Evolutionary conservation across 2,888 invertebrate species (phyloP).

Genomic region (Synanthedon andrenaeformis): DNA sequence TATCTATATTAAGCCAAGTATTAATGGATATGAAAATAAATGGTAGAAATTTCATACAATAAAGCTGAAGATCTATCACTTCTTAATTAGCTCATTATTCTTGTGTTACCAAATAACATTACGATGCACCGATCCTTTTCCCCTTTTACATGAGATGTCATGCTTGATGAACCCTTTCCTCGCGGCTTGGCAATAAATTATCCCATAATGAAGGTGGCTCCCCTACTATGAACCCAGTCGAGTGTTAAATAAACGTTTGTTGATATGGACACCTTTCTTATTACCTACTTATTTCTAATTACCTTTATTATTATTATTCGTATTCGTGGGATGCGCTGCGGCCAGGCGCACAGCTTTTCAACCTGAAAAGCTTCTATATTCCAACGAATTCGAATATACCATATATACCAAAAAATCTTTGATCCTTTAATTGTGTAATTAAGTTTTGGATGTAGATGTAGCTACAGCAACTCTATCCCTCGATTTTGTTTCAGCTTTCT

Average conservation of each 20-base stretch:
- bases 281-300: not conserved
- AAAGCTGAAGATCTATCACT: not conserved
- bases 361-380: no score
- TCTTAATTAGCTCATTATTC: not conserved
- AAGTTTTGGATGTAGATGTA: no score
- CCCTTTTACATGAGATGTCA: conserved; percentile 8
- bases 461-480: no score
- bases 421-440: no score
- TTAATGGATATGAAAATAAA: no score
- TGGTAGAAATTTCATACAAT: not conserved
- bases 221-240: conserved; percentile 14
- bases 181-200: conserved; percentile 30
- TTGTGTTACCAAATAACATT: not conserved
- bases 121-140: not conserved
- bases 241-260: not conserved
- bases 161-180: conserved; percentile 28
- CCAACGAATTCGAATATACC: no score
- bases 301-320: no score
- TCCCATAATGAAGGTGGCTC: conserved; percentile 24
- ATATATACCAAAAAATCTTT: no score
- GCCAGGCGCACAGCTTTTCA: no score
- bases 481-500: no score
- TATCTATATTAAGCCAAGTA: no score
- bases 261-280: not conserved
- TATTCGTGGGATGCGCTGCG: no score